Base-by-base conservation (phyloP, 2,888 invertebrate genomes). In the Ormyrus pomaceus region DNA sequence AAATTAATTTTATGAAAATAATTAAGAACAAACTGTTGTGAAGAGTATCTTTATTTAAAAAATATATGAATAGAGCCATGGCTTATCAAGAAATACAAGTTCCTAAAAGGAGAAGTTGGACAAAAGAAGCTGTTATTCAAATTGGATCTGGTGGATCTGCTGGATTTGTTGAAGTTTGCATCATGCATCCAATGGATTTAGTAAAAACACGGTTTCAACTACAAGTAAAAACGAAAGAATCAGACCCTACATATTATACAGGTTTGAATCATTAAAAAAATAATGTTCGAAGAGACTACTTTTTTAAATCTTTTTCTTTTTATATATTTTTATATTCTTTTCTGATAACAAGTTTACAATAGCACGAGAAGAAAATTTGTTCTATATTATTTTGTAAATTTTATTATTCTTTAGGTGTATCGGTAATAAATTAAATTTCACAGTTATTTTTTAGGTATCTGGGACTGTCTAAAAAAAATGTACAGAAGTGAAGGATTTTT, bases 111-210 rank as follows among this genome's bases (percentile, higher is more conserved):
- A 79, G 19, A 19, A 74, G 68, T 64, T 82, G 77, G 82, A 86
- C 94, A 59, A 95, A 94, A 88, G 94, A 96, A 90, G 96, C 95
- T 75, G 93, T 93, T 0, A 95, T 96, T 91, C 96, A 97, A 92
- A 94, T 96, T 86, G 95, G 94, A 68, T 95, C 98, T 82, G 98
- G 98, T 82, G 98, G 98, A 76, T 96, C 96, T 84, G 98, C 98
- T 86, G 95, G 95, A 58, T 97, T 98, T 91, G 94, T 98, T 69
- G 98, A 98, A 93, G 97, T 98, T 82, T 97, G 96, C 89, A 95
- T 98, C 72, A 98, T 98, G 98, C 98, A 98, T 91, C 98, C 98
- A 0, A 91, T 98, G 89, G 98, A 98, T 91, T 93, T 98, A 80
- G 94, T 98, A 3, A 98, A 98, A 92, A 98, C 98, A 1, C 93